A percentile compares a stretch with the other conserved stretches of the same genome.
Evolutionary conservation across 2,888 invertebrate species (phyloP).

Genomic region (Lomographa bimaculata): DNA sequence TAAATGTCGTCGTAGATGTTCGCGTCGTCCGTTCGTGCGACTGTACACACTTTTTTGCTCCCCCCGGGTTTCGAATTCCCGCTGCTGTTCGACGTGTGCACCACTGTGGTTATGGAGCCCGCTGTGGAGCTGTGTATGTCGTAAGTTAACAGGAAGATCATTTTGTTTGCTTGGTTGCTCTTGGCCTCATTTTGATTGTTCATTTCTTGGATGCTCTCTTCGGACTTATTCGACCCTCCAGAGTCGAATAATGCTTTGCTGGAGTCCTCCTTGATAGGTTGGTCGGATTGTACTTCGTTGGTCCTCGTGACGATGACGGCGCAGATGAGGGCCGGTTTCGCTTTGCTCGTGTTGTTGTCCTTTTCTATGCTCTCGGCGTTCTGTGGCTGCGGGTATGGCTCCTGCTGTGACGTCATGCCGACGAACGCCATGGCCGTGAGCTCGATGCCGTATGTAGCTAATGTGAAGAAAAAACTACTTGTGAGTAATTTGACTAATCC

Average conservation of each 20-base stretch:
- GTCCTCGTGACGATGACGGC: conserved; percentile 68
- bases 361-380: conserved; percentile 61
- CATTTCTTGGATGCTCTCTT: conserved; percentile 87
- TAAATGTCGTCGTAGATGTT: conserved; percentile 76
- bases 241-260: conserved; percentile 72
- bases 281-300: conserved; percentile 49
- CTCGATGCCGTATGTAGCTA: conserved; percentile 71
- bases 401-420: conserved; percentile 67
- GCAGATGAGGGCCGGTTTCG: conserved; percentile 71
- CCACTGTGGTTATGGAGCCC: conserved; percentile 71
- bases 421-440: conserved; percentile 76
- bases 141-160: conserved; percentile 86
- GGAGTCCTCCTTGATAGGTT: conserved; percentile 66
- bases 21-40: conserved; percentile 63
- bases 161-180: conserved; percentile 70
- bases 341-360: conserved; percentile 55
- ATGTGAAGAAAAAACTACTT: neutral
- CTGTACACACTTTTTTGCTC: conserved; percentile 75
- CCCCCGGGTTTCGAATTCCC: conserved; percentile 79
- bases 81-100: conserved; percentile 71
- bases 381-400: conserved; percentile 60
- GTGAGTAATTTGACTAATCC: neutral
- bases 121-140: conserved; percentile 86
- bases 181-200: conserved; percentile 90
- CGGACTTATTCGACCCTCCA: conserved; percentile 55